Conservation (phyloP, 2,888 invertebrate species). For the Temnothorax unifasciatus region DNA sequence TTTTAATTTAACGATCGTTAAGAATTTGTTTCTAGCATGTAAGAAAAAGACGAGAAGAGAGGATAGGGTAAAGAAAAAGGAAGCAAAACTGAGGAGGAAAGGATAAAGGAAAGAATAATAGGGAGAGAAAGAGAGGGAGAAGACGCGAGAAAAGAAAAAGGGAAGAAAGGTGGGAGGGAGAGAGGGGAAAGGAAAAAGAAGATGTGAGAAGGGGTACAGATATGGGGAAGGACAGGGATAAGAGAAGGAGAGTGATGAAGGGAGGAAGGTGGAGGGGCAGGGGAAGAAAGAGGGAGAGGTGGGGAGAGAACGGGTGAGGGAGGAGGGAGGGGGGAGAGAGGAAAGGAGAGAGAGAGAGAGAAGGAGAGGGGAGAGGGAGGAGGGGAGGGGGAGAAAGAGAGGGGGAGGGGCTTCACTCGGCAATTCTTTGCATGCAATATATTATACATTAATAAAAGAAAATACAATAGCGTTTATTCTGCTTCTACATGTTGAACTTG, state of each 20-base stretch:
- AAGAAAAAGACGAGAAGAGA: not conserved
- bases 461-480: not conserved
- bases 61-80: not conserved
- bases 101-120: not conserved
- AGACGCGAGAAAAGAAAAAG: not conserved
- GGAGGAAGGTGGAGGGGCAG: not conserved
- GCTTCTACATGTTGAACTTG: not conserved
- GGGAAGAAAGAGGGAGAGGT: not conserved
- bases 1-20: not conserved
- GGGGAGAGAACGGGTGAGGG: too few species aligned
- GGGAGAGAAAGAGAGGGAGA: not conserved
- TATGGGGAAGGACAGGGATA: not conserved
- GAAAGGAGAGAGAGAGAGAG: not conserved
- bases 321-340: not conserved
- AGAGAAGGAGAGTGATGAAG: not conserved
- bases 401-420: not conserved
- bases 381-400: too few species aligned
- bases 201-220: too few species aligned
- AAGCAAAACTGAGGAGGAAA: not conserved
- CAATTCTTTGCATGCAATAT: not conserved
- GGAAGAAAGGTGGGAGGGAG: not conserved
- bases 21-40: not conserved
- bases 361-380: not conserved
- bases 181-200: not conserved
- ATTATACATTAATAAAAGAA: slow-evolving; percentile 8